Percentiles rank a stretch among this genome's conserved stretches.
Conservation (phyloP, 2,113 vertebrate genomes). For the Psophia crepitans region DNA sequence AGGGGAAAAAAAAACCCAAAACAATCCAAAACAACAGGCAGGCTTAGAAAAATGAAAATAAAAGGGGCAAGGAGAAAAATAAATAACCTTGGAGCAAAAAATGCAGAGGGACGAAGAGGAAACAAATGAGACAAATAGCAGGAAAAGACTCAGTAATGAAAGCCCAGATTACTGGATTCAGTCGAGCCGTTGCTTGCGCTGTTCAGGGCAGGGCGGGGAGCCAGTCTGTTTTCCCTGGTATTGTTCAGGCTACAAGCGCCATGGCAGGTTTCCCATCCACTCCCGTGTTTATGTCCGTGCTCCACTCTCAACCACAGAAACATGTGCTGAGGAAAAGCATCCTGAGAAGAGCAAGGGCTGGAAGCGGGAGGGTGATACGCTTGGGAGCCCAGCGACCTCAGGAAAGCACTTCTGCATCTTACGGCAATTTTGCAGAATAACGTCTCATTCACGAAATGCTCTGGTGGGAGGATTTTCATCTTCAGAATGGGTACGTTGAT, state of each 20-base stretch:
- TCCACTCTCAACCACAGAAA: not conserved
- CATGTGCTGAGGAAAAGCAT: rapidly evolving
- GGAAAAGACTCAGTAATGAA: constrained; percentile 48
- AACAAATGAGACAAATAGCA: constrained; percentile 50
- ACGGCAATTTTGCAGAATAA: not conserved
- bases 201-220: not conserved
- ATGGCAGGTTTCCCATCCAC: constrained; percentile 10
- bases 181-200: constrained; percentile 7
- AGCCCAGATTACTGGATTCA: constrained; percentile 24
- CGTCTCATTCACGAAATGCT: not conserved
- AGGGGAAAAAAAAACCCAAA: not conserved
- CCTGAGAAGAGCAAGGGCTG: not conserved
- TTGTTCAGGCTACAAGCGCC: constrained; percentile 27
- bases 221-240: constrained; percentile 20
- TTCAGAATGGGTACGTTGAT: constrained; percentile 24
- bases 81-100: constrained; percentile 29
- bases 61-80: constrained; percentile 7
- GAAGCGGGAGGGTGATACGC: not conserved
- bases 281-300: not conserved
- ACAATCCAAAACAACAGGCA: not conserved
- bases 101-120: not conserved
- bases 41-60: not conserved
- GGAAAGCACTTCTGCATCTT: not conserved
- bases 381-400: not conserved
- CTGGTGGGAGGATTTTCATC: constrained; percentile 1